A percentile compares a stretch with the other conserved stretches of the same genome.
phyloP scores from a whole-genome alignment of 1,140 invertebrate genomes.

The Steinernema khuongi region DNA sequence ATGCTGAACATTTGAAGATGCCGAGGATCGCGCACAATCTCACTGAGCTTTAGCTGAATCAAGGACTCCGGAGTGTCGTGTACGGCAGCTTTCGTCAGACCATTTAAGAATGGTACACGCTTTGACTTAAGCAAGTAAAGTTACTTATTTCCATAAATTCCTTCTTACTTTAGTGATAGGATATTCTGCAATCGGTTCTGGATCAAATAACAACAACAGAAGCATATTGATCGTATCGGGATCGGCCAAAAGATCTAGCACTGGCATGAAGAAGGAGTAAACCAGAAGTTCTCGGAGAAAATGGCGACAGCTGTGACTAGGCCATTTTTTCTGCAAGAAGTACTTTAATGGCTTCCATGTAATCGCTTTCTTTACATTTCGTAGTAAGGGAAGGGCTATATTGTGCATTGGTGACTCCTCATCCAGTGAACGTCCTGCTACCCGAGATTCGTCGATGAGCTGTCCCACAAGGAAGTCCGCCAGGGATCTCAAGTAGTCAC shows the following conservation, averaged over 20 bases:
- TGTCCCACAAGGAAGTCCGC: slow-evolving; percentile 4
- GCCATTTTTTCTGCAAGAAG: background rate
- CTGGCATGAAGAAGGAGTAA: slow-evolving; percentile 33
- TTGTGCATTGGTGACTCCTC: background rate
- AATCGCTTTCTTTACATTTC: background rate
- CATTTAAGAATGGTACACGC: slow-evolving; percentile 23
- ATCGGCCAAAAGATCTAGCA: slow-evolving; percentile 37
- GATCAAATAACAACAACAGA: slow-evolving; percentile 33
- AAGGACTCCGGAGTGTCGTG: slow-evolving; percentile 33
- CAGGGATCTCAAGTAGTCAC: background rate
- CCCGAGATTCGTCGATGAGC: background rate
- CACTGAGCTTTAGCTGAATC: slow-evolving; percentile 35
- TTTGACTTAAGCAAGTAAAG: slow-evolving; percentile 11
- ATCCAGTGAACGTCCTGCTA: background rate
- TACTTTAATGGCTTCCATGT: background rate
- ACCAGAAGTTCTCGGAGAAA: slow-evolving; percentile 36
- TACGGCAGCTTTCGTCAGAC: slow-evolving; percentile 19
- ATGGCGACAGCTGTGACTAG: slow-evolving; percentile 18
- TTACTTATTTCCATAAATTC: background rate
- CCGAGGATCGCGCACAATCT: slow-evolving; percentile 33
- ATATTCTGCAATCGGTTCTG: slow-evolving; percentile 6
- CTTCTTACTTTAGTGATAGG: background rate
- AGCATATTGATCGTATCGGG: slow-evolving; percentile 43
- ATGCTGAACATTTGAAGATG: slow-evolving; percentile 34
- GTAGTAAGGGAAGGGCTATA: background rate